These are phyloP conservation scores for Heterodera schachtii DNA, from an alignment of 1,140 invertebrate species.

Conservation along the genomic window DNA sequence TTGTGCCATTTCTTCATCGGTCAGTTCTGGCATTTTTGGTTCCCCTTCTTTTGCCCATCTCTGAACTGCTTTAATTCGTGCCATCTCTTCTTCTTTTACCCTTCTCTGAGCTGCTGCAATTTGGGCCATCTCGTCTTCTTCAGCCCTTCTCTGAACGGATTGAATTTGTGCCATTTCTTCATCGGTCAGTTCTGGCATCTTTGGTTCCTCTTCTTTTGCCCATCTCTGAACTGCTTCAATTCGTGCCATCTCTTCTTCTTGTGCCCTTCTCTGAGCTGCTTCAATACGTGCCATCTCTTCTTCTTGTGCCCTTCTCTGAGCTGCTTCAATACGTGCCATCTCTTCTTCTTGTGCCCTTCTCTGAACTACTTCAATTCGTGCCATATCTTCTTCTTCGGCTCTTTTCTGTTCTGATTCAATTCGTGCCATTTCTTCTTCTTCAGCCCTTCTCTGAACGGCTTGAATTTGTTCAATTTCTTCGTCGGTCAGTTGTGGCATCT, in stretches of 20 bases:
- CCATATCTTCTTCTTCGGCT: conserved; percentile 3
- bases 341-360: conserved; percentile 6
- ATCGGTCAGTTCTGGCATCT: conserved; percentile 4
- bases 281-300: conserved; percentile 50
- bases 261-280: conserved; percentile 41
- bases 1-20: conserved; percentile 48
- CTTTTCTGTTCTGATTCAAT: conserved; percentile 5
- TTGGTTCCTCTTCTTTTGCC: neutral
- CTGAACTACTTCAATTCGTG: neutral
- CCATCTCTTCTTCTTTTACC: conserved; percentile 41
- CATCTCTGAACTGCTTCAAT: conserved; percentile 29
- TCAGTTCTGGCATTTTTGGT: no score
- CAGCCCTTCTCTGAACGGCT: neutral
- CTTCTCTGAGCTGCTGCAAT: neutral
- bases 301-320: neutral
- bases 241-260: conserved; percentile 44
- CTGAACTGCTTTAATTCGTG: conserved; percentile 47
- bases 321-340: neutral
- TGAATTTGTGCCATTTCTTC: conserved; percentile 36
- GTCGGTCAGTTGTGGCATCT: conserved; percentile 1
- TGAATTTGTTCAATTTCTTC: conserved; percentile 36
- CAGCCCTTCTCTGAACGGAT: neutral
- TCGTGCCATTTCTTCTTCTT: neutral
- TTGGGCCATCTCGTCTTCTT: conserved; percentile 4
- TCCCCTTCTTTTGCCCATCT: conserved; percentile 34